These are phyloP conservation scores for Grus americana DNA, from an alignment of 2,113 vertebrate species.

Conservation along the genomic window DNA sequence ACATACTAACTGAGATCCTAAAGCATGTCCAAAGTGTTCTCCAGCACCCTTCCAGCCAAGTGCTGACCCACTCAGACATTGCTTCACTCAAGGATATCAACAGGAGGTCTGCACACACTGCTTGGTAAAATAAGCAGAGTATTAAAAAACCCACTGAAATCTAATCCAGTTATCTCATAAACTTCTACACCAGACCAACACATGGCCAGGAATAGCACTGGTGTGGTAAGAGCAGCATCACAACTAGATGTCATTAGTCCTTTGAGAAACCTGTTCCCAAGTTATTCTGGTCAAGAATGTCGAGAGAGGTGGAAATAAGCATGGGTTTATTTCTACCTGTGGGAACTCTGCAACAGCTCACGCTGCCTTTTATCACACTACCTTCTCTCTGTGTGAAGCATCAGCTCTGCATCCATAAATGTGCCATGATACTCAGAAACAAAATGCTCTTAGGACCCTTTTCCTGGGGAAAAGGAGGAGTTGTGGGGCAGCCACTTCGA, in stretches of 20 bases:
- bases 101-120: not conserved
- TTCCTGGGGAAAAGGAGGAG: not conserved
- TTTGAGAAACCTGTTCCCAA: not conserved
- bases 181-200: not conserved
- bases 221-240: not conserved
- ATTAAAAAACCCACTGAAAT: not conserved
- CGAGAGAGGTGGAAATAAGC: not conserved
- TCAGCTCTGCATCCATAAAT: not conserved
- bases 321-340: not conserved
- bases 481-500: not conserved
- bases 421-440: not conserved
- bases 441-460: not conserved
- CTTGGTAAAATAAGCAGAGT: not conserved
- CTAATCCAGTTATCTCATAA: accelerated
- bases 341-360: not conserved
- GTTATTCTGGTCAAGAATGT: not conserved
- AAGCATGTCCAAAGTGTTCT: not conserved
- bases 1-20: not conserved
- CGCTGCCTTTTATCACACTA: not conserved
- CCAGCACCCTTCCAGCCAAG: not conserved
- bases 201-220: not conserved
- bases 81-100: not conserved
- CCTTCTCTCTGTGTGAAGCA: not conserved
- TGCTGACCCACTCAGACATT: not conserved
- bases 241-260: not conserved